These are phyloP conservation scores for Peucedramus taeniatus DNA, from an alignment of 2,113 vertebrate genomes.

Conservation along the genomic window DNA sequence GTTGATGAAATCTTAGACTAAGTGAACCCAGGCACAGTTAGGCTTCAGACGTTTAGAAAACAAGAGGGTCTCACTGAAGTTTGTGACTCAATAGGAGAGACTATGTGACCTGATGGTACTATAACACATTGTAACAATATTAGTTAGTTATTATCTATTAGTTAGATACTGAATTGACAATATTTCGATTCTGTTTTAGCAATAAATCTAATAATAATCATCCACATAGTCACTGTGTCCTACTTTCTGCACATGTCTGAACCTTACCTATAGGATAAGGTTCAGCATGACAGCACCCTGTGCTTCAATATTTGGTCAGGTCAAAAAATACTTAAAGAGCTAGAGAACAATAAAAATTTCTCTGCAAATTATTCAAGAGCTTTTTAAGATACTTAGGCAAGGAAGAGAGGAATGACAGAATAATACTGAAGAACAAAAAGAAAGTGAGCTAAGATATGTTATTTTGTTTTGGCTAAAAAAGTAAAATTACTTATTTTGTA, in stretches of 20 bases:
- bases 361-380: background rate
- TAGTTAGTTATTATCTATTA: too few species aligned
- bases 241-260: background rate
- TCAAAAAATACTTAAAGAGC: background rate
- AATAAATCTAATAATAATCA: background rate
- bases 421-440: background rate
- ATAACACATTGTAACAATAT: background rate
- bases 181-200: background rate
- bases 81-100: background rate
- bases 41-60: background rate
- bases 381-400: background rate
- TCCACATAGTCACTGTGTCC: background rate
- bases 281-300: background rate
- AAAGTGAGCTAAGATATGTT: background rate
- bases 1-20: background rate
- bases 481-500: background rate
- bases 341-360: background rate
- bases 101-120: background rate
- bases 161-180: background rate
- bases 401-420: background rate
- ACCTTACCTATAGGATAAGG: background rate
- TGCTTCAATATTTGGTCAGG: background rate
- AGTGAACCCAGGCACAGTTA: background rate
- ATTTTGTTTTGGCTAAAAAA: background rate
- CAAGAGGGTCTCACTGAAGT: background rate